Conservation (phyloP, 2,888 invertebrate species). For the Embidobia sp. region DNA sequence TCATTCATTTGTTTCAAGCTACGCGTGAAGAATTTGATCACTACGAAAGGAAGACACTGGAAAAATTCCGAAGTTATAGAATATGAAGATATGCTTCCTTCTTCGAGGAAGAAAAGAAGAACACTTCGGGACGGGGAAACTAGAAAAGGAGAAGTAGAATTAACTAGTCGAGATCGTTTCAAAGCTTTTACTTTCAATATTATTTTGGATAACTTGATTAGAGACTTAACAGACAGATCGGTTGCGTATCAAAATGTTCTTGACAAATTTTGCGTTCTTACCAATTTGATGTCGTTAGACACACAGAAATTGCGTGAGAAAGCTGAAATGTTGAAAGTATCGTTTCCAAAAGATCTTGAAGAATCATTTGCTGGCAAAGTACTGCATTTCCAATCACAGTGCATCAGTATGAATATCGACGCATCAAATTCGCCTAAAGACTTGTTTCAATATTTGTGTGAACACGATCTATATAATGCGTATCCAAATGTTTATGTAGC, state of each 20-base stretch:
- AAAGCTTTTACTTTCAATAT: conserved; percentile 35
- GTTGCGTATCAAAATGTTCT: conserved; percentile 6
- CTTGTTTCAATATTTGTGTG: conserved; percentile 10
- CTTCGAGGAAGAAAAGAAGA: conserved; percentile 20
- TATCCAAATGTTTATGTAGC: conserved; percentile 45
- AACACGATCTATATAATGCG: conserved; percentile 12
- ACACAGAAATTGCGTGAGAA: background rate
- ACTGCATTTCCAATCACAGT: conserved; percentile 15
- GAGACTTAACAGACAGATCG: conserved; percentile 10
- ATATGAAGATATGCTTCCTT: conserved; percentile 1
- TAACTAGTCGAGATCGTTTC: conserved; percentile 11
- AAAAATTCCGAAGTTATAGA: conserved; percentile 4
- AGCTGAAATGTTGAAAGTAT: conserved; percentile 11
- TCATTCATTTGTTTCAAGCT: background rate
- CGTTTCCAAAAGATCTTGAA: conserved; percentile 33
- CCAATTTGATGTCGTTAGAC: conserved; percentile 1
- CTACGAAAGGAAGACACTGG: conserved; percentile 16
- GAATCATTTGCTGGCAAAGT: conserved; percentile 19
- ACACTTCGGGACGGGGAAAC: conserved; percentile 18
- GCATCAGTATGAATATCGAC: background rate
- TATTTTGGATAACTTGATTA: conserved; percentile 21
- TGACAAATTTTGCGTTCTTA: conserved; percentile 7
- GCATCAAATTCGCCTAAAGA: conserved; percentile 1
- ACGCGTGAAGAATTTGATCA: conserved; percentile 15
- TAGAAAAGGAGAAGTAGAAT: background rate